These are phyloP conservation scores for Homarus americanus DNA, from an alignment of 1,140 invertebrate genomes.

Conservation along the genomic window DNA sequence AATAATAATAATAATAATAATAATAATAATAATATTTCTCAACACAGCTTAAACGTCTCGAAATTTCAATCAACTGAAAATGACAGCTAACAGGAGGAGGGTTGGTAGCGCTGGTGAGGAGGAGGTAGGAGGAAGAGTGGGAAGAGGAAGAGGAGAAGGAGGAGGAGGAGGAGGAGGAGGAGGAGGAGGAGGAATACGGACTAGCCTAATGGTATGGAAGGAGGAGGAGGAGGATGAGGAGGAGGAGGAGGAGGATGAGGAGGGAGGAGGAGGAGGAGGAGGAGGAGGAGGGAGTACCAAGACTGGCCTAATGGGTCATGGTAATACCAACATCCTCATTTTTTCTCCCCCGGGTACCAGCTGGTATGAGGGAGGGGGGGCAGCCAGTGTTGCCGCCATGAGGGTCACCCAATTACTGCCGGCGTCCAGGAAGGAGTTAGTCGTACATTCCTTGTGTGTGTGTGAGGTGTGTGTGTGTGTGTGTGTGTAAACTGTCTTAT, in stretches of 20 bases:
- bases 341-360: too few relatives aligned
- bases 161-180: conserved; percentile 11
- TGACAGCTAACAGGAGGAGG: too few relatives aligned
- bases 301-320: background rate
- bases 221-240: conserved; percentile 10
- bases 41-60: too few relatives aligned
- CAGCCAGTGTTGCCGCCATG: background rate
- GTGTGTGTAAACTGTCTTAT: too few relatives aligned
- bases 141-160: background rate
- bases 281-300: background rate
- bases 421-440: too few relatives aligned
- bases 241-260: conserved; percentile 1
- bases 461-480: background rate
- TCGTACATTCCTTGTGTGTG: background rate
- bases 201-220: too few relatives aligned
- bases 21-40: too few relatives aligned
- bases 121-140: background rate
- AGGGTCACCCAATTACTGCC: background rate
- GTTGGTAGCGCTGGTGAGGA: too few relatives aligned
- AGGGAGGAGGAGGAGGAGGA: background rate
- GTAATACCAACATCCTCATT: background rate
- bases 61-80: too few relatives aligned
- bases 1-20: too few relatives aligned
- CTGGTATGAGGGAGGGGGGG: background rate
- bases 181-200: background rate